Evolutionary conservation across 2,888 invertebrate genomes (phyloP).

Genomic region (Malthinus flaveolus): DNA sequence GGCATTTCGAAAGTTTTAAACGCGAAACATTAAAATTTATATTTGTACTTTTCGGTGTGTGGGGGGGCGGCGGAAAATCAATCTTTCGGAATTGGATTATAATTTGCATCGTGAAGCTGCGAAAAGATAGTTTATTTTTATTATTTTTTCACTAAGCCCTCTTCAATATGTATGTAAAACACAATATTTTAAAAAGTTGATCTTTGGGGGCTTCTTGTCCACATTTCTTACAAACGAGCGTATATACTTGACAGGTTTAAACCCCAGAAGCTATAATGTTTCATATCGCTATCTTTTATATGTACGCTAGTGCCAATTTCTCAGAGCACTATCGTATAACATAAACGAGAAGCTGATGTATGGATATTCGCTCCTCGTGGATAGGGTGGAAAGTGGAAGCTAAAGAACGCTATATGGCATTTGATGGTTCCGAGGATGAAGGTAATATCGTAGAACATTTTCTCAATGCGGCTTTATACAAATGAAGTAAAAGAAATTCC

Average conservation of each 20-base stretch:
- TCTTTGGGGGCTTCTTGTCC: slow-evolving; percentile 40
- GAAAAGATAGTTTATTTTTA: slow-evolving; percentile 1
- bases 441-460: slow-evolving; percentile 43
- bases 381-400: slow-evolving; percentile 49
- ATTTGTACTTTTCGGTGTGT: too few species aligned
- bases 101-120: too few species aligned
- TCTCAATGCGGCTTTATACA: slow-evolving; percentile 43
- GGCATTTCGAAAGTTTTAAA: too few species aligned
- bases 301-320: slow-evolving; percentile 49
- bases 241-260: slow-evolving; percentile 46
- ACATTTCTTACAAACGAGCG: slow-evolving; percentile 44
- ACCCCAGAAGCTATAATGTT: slow-evolving; percentile 49
- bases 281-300: slow-evolving; percentile 50
- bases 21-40: too few species aligned
- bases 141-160: slow-evolving; percentile 25
- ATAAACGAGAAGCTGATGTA: slow-evolving; percentile 46
- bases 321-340: slow-evolving; percentile 48
- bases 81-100: too few species aligned
- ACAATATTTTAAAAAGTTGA: slow-evolving; percentile 39
- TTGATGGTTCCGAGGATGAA: slow-evolving; percentile 45
- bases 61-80: too few species aligned
- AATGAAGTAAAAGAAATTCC: slow-evolving; percentile 50
- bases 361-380: slow-evolving; percentile 44
- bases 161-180: slow-evolving; percentile 29
- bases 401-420: slow-evolving; percentile 43